Base-by-base conservation (phyloP, 2,113 vertebrate species). In the Zosterops hypoxanthus region DNA sequence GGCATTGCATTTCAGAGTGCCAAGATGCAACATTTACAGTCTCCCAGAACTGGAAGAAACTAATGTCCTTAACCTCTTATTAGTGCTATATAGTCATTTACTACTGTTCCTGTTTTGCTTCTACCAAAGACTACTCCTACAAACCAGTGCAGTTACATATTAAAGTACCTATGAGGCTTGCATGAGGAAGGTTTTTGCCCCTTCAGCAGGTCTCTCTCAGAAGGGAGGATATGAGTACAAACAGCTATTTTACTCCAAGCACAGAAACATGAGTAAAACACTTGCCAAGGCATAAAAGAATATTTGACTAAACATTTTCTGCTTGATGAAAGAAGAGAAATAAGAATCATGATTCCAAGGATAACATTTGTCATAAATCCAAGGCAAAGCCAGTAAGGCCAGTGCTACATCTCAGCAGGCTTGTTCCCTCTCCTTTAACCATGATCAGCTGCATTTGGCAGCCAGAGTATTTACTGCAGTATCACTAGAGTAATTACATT, bases 301-400 rank as follows among this genome's bases (percentile, higher is more conserved):
- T 68, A 81, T 84, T 78, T 93, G 66, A 91, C 66, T 84, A 95
- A 88, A 70, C 96, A 85, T 75, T 84, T 95, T 93, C 80, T 90
- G n/a, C 61, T 92, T 97, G 77, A 95, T 52, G n/a, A 87, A 82
- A 73, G 28, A 49, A 49, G 25, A 86, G 33, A 95, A 96, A 71
- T 86, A 61, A 81, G 80, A 97, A 70, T 60, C 61, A 90, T 21
- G 29, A 6, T 84, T 82, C 75, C 25, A 21, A 92, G 49, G 91
- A 63, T 78, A 95, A 95, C 41, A 52, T 96, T 95, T 82, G 1
- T 80, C 81, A 90, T 79, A 84, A 94, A 90, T 33, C n/a, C 63
- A 88, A 77, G 39, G 31, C 36, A 77, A 73, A 81, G 76, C 34
- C 42, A 52, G 50, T 29, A 47, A 93, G 39, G 39, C 52, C 9